A percentile compares a stretch with the other conserved stretches of the same genome.
Evolutionary conservation across 2,797 vertebrate genomes (phyloP).

Genomic region (Urophycis tenuis): DNA sequence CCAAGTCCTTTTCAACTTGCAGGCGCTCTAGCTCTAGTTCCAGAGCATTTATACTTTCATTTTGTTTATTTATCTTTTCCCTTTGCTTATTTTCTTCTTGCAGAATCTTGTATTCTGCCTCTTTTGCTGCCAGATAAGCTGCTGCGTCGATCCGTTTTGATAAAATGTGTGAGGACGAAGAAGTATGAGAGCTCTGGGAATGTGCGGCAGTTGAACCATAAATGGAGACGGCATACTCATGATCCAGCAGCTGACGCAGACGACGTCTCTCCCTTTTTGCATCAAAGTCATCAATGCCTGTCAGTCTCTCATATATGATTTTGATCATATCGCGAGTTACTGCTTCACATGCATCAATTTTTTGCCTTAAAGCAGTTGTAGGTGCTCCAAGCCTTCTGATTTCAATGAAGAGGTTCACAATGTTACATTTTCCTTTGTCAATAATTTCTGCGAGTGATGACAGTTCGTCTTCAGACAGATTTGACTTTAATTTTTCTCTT

Average conservation of each 20-base stretch:
- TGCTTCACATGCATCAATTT: conserved; percentile 12
- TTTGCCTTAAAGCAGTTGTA: background rate
- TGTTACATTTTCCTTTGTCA: background rate
- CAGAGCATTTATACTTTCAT: conserved; percentile 21
- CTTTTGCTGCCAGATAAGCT: too few species aligned
- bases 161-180: conserved; percentile 12
- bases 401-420: background rate
- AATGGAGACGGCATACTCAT: conserved; percentile 21
- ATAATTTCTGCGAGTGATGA: background rate
- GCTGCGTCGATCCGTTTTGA: conserved; percentile 26
- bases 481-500: too few species aligned
- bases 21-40: conserved; percentile 17
- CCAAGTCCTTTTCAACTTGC: conserved; percentile 19
- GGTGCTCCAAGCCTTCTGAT: background rate
- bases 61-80: conserved; percentile 21
- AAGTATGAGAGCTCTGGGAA: conserved; percentile 1
- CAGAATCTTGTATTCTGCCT: conserved; percentile 19
- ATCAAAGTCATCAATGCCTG: too few species aligned
- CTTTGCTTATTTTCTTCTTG: conserved; percentile 21
- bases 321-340: conserved; percentile 21
- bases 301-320: conserved; percentile 25
- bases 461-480: too few species aligned
- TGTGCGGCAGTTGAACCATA: conserved; percentile 17
- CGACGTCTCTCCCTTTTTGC: background rate
- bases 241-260: conserved; percentile 16